Conservation (phyloP, 2,797 vertebrate genomes). For the Melanotaenia parkinsoni region DNA sequence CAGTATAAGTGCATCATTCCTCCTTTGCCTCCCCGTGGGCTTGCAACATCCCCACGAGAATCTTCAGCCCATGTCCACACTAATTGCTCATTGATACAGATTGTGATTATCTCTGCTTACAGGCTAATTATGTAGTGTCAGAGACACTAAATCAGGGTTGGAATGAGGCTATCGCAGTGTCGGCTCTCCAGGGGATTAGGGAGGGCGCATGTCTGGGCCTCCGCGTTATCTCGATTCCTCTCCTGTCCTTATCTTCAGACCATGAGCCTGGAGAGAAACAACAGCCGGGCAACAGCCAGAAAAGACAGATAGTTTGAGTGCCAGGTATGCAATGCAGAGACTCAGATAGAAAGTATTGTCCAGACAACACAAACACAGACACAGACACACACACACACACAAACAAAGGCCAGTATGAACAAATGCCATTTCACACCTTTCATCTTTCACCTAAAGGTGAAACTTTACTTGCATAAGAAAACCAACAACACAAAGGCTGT, state of each 20-base stretch:
- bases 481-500: constrained; percentile 1
- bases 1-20: constrained; percentile 5
- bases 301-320: constrained; percentile 77
- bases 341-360: constrained; percentile 44
- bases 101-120: constrained; percentile 76
- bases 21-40: constrained; percentile 32
- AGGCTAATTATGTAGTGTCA: constrained; percentile 79
- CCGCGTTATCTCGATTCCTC: constrained; percentile 75
- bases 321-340: constrained; percentile 75
- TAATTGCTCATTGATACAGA: constrained; percentile 81
- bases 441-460: constrained; percentile 27
- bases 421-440: constrained; percentile 38
- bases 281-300: constrained; percentile 71
- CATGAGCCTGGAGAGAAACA: constrained; percentile 79
- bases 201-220: constrained; percentile 58
- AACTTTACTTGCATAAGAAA: constrained; percentile 29
- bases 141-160: constrained; percentile 76
- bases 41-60: constrained; percentile 52
- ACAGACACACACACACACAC: constrained; percentile 3
- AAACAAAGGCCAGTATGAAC: constrained; percentile 28
- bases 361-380: constrained; percentile 15
- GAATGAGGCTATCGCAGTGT: constrained; percentile 72
- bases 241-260: constrained; percentile 79
- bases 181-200: constrained; percentile 67
- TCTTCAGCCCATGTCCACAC: constrained; percentile 71